Evolutionary conservation across 1,140 invertebrate genomes (phyloP), one percentile per base, ranked within the genome.

Genomic region (Drosophila lacertosa): DNA sequence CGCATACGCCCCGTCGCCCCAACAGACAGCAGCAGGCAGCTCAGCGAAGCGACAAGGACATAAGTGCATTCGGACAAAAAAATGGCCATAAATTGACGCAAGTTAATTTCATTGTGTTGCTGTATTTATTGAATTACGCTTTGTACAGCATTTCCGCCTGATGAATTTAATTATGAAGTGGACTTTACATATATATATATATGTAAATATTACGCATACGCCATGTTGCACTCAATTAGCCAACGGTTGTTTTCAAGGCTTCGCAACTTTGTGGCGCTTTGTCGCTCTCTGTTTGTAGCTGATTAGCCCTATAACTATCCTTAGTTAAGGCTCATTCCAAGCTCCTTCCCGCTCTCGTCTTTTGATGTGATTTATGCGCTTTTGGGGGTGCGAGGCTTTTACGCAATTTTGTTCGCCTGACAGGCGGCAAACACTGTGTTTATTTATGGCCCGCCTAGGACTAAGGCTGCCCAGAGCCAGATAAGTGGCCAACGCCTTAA

Each of bases 331-430:
- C n/a, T n/a, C 63, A 66, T 58, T 58, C 40, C 39, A 5, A 18
- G 24, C 39, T 9, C 1, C 13, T 16, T 22, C 2, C 16, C 33
- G 9, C 35, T 6, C 10, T n/a, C 4, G 1, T 29, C n/a, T 40
- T 65, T 20, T 64, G 32, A 57, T 66, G 68, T 71, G 68, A 71
- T 71, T 71, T 71, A 71, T 66, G 68, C 53, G 53, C 65, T 71
- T 54, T 58, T 15, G 58, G 64, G 40, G 45, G 15, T 24, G 32
- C 58, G n/a, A 42, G 11, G 62, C 44, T 57, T 71, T 66, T 71
- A 66, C 53, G 63, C 68, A 66, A 51, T 71, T 71, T 71, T 66
- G 62, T 66, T 35, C 60, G 62, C 32, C 39, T 72, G 68, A 66
- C 68, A 72, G 68, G 54, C 68, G 63, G 63, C 63, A 53, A n/a